Evolutionary conservation across 1,140 invertebrate genomes (phyloP), one percentile per base, ranked within the genome.

Genomic region (Leptopilina boulardi): DNA sequence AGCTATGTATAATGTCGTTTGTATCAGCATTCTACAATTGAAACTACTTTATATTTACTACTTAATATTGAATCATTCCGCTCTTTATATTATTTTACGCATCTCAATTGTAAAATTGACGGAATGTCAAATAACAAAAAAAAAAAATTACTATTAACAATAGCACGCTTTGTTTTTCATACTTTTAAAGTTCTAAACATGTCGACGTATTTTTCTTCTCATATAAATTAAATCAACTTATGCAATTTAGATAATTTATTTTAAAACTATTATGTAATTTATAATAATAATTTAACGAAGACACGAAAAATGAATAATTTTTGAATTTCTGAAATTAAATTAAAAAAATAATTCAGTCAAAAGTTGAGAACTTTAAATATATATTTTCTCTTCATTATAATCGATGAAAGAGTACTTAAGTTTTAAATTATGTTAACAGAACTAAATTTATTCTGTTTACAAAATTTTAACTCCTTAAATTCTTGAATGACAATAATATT

Each of bases 1-100:
- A 38, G 34, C 34, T 38, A 66, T 66, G 23, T 56, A 4, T 30
- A 66, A 66, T 11, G 2, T 34, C 6, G 13, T 66, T n/a, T 30
- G 26, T 66, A 34, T 66, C 59, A 13, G 59, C 59, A 66, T 66
- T 30, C 26, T 66, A 66, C 59, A 66, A 66, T 66, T 66, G 59
- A 26, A 66, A 66, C 59, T 66, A 66, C 26, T 66, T 30, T n/a
- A n/a, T n/a, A 66, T 66, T 23, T 30, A 26, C 23, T 66, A 66
- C 23, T 66, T 34, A 38, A 15, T 66, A 66, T 30, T 66, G 3
- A 66, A 66, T 15, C 13, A 66, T 66, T 66, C 15, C 59, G 59
- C 26, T 66, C 15, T n/a, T n/a, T 66, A 30, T 66, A 34, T n/a
- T 2, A 26, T 59, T 23, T 30, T 23, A 26, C 23, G 23, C 59